A percentile compares a stretch with the other conserved stretches of the same genome.
Conservation (phyloP, 2,888 invertebrate genomes). For the Callimorpha dominula region DNA sequence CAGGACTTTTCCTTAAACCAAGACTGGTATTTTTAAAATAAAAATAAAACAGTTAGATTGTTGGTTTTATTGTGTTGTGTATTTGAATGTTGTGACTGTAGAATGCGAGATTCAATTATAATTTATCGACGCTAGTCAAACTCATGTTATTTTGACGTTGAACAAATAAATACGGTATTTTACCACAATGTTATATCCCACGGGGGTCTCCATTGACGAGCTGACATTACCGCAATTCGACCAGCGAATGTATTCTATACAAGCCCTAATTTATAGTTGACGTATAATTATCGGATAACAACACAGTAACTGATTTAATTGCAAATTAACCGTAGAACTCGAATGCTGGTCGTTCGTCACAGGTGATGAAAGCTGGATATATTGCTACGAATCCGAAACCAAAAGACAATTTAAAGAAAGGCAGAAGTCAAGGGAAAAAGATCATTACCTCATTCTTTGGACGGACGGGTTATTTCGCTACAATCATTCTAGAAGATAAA, state of each 20-base stretch:
- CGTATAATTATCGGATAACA: not conserved
- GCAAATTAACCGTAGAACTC: not conserved
- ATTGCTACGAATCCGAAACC: too few species aligned
- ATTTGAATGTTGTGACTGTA: too few species aligned
- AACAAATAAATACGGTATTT: constrained; percentile 4
- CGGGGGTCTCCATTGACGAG: constrained; percentile 2
- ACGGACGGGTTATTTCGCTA: too few species aligned
- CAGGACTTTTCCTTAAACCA: not conserved
- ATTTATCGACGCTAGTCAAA: not conserved
- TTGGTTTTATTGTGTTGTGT: too few species aligned
- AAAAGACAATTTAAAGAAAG: too few species aligned
- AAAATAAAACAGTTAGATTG: too few species aligned
- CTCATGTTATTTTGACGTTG: not conserved
- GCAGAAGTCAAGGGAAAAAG: too few species aligned
- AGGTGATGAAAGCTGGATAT: too few species aligned
- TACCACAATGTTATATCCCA: constrained; percentile 11
- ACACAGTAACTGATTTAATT: constrained; percentile 6
- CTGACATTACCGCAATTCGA: constrained; percentile 11
- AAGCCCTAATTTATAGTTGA: constrained; percentile 4
- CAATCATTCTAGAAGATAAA: too few species aligned
- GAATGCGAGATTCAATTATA: not conserved
- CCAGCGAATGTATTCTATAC: constrained; percentile 4
- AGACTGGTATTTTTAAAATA: not conserved
- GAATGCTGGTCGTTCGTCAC: too few species aligned
- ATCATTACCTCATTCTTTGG: too few species aligned